Evolutionary conservation across 2,888 invertebrate genomes (phyloP), one percentile per base, ranked within the genome.

Genomic region (Tetanocera ferruginea): DNA sequence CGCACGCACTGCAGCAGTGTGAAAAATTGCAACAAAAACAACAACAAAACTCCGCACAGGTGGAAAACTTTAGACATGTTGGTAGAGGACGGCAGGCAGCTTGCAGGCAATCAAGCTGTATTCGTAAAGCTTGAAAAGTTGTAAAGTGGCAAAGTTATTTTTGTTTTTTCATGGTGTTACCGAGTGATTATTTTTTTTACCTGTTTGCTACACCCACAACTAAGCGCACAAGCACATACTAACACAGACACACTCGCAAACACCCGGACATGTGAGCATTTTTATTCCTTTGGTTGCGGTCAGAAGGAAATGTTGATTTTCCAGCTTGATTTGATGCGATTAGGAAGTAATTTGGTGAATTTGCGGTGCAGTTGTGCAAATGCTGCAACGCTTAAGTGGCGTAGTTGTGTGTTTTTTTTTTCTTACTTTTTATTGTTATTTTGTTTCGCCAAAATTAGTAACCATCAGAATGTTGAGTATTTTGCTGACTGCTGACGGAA

Each of bases 281-380:
- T 19, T 17, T 28, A 28, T 19, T 62, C 62, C 23, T 1, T 23
- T 25, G 62, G 28, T 17, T 23, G 28, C 17, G 62, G 62, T 25
- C 19, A 43, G 11, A 25, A 66, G 75, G 75, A 75, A 75, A 75
- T 75, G 75, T 66, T 66, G 64, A 51, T 75, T 75, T 75, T 75
- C 34, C 75, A 31, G 75, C 75, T 66, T 66, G 66, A 75, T 75
- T 66, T 52, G 66, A 75, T 86, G 85, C 86, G 87, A 86, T 86
- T 86, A 87, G 86, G 86, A 83, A 83, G 87, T 86, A 86, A 87
- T 87, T 85, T 85, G 86, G 49, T 69, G 51, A 49, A 43, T 69
- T 23, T 28, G 43, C 11, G 69, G 23, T 52, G 67, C 25, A 31
- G 55, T n/a, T 34, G 31, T 34, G 31, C 34, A 55, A 55, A 71